phyloP scores from a whole-genome alignment of 2,113 vertebrate species.

The Catagonus wagneri region DNA sequence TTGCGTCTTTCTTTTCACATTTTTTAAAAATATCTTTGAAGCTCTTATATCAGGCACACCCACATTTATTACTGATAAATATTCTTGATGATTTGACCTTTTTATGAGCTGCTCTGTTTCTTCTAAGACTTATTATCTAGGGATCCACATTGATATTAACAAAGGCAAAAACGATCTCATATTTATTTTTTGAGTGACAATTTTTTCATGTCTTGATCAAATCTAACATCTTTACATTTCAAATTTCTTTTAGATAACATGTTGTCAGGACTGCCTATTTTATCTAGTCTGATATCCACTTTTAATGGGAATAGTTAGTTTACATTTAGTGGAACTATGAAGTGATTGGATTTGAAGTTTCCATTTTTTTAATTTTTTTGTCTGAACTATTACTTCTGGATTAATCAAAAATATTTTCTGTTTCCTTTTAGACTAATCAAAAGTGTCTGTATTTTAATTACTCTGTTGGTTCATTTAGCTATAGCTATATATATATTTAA shows the following conservation, averaged over 20 bases:
- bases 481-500: neutral
- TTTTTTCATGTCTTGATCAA: neutral
- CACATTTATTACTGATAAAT: neutral
- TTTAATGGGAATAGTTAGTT: neutral
- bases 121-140: neutral
- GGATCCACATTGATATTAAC: neutral
- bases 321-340: neutral
- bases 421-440: no score
- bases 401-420: neutral
- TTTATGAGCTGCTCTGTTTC: neutral
- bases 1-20: neutral
- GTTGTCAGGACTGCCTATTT: neutral
- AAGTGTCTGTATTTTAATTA: neutral
- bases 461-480: neutral
- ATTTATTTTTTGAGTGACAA: neutral
- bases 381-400: neutral
- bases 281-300: neutral
- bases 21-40: neutral
- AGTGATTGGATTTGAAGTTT: neutral
- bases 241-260: neutral
- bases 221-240: neutral
- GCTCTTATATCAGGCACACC: neutral
- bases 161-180: neutral
- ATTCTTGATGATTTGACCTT: neutral
- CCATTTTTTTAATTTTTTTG: neutral